Base-by-base conservation (phyloP, 2,888 invertebrate species). In the Cephus pulcher region DNA sequence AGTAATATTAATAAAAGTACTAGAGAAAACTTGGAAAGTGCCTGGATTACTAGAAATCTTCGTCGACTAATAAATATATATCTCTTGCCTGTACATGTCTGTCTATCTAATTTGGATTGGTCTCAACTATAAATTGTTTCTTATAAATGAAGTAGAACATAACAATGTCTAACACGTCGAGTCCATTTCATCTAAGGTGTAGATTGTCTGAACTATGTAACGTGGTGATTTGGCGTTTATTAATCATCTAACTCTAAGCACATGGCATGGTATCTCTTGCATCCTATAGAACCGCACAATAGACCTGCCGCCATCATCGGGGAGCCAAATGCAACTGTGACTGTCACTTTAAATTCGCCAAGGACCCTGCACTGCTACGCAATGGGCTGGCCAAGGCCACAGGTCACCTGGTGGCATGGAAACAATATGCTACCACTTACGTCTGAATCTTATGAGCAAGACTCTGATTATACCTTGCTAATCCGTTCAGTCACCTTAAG, bases 391-490 rank as follows among this genome's bases (percentile, higher is more conserved):
- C 98, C 98, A 0, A 91, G 93, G 80, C 97, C 98, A 0, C 92
- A 93, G 75, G 95, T 97, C 74, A 95, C 95, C 84, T 98, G 98
- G 98, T 97, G 96, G 96, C 95, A 95, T 79, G 96, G 96, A 73
- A 94, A 94, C 71, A 93, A 93, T 77, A 95, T 96, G 93, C 93
- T 98, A 80, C 97, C 97, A 0, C 92, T 95, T 84, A 93, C 94
- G 84, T 95, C 95, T 81, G 92, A 93, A 30, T 92, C 94, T 76
- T 96, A 95, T 90, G 96, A 97, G 89, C 95, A 96, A 82, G 93
- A 95, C 80, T 93, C 94, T 76, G 97, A 96, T 86, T 95, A 95
- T 90, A 95, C 96, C 1, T 93, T 98, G 74, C 93, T 95, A 80
- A 96, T 98, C 87, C 93, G 95, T 76, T 92, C 94, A 1, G 95